phyloP scores from a whole-genome alignment of 2,113 vertebrate genomes.

The Panurus biarmicus region DNA sequence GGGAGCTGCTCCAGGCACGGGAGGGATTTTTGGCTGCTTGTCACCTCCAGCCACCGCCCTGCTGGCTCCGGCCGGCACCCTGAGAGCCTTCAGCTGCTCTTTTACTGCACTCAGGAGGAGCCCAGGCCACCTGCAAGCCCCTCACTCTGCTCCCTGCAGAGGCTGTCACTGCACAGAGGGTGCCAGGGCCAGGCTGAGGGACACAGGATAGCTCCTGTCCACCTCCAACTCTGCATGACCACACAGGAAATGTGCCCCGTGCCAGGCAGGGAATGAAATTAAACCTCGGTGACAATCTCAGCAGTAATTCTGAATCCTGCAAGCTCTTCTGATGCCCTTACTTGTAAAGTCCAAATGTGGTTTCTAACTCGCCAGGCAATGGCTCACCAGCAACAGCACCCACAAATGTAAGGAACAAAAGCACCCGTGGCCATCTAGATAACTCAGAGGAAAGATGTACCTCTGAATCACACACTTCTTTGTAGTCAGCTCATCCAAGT shows the following conservation, averaged over 20 bases:
- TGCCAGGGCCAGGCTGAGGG: background rate
- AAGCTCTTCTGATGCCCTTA: background rate
- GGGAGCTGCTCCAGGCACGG: background rate
- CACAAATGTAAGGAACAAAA: background rate
- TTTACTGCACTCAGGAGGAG: background rate
- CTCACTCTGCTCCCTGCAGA: background rate
- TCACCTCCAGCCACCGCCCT: background rate
- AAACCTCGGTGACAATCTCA: background rate
- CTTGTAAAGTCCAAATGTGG: background rate
- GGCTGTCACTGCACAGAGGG: background rate
- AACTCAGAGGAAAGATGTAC: background rate
- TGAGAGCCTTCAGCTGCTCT: background rate
- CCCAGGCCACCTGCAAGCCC: rapidly evolving
- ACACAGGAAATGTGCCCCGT: background rate
- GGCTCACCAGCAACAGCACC: background rate
- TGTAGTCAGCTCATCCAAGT: background rate
- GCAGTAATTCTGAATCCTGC: background rate
- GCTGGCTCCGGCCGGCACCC: background rate
- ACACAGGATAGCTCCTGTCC: background rate
- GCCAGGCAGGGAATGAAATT: background rate
- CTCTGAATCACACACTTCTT: background rate
- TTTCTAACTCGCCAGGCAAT: background rate
- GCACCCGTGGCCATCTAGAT: background rate
- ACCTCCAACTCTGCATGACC: background rate
- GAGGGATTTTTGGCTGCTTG: background rate